A percentile compares a stretch with the other conserved stretches of the same genome.
Evolutionary conservation across 1,140 invertebrate species (phyloP).

Genomic region (Nomia melanderi): DNA sequence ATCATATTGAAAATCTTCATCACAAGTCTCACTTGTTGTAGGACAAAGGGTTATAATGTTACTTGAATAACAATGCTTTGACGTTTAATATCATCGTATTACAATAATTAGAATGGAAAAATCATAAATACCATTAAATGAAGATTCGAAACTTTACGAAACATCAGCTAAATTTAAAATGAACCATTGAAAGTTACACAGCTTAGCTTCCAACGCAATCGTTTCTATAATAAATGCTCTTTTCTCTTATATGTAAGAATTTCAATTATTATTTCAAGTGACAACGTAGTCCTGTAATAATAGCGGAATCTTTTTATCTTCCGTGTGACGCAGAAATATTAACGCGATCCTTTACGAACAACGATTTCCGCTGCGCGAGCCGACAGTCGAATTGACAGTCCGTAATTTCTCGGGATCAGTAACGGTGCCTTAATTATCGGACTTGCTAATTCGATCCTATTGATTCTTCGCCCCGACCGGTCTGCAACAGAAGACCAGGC

Average conservation of each 20-base stretch:
- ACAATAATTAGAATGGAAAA: too few species aligned
- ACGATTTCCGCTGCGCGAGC: not conserved
- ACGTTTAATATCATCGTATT: too few species aligned
- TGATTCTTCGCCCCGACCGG: constrained; percentile 55
- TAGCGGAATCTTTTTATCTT: too few species aligned
- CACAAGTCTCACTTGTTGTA: too few species aligned
- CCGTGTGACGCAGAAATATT: not conserved
- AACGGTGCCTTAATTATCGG: constrained; percentile 53
- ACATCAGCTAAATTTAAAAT: too few species aligned
- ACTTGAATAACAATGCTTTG: too few species aligned
- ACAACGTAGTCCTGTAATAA: not conserved
- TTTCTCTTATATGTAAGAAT: not conserved
- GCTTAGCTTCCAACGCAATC: not conserved
- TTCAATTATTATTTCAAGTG: not conserved
- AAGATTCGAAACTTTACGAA: too few species aligned
- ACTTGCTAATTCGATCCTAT: constrained; percentile 45
- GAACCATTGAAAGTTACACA: too few species aligned
- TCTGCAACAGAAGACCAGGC: constrained; percentile 8
- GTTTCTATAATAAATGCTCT: not conserved
- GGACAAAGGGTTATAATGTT: too few species aligned
- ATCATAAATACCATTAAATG: too few species aligned
- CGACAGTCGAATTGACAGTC: not conserved
- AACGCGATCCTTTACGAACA: not conserved
- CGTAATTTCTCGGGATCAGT: constrained; percentile 6
- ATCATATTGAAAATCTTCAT: too few species aligned